These are phyloP conservation scores for Drosophila buzzatii DNA, from an alignment of 2,888 invertebrate species.

Conservation along the genomic window DNA sequence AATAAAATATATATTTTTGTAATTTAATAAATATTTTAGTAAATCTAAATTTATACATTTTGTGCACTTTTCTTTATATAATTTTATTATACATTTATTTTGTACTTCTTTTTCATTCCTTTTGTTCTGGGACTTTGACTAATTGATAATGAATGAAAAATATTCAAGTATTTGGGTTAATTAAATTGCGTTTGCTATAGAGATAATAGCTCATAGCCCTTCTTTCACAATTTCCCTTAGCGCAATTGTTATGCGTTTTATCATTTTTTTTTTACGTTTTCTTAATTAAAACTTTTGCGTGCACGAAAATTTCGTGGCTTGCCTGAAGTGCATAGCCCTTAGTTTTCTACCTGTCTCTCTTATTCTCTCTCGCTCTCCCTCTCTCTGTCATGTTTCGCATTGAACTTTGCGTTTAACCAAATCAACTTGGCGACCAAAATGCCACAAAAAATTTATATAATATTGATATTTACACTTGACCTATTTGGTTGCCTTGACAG, in stretches of 20 bases:
- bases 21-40: too few species aligned
- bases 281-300: constrained; percentile 33
- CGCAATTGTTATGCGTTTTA: neutral
- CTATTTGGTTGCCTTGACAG: constrained; percentile 59
- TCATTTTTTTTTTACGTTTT: neutral
- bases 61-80: too few species aligned
- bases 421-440: constrained; percentile 30
- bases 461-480: constrained; percentile 67
- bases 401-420: constrained; percentile 51
- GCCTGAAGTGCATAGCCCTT: constrained; percentile 3
- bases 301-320: constrained; percentile 23
- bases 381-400: constrained; percentile 40
- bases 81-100: too few species aligned
- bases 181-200: neutral
- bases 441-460: constrained; percentile 12
- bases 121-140: neutral
- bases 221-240: neutral
- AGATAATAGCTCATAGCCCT: neutral
- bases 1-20: too few species aligned
- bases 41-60: too few species aligned
- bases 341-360: neutral
- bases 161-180: neutral
- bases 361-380: too few species aligned
- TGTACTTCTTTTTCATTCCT: too few species aligned
- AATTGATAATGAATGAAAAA: neutral